Conservation (phyloP, 2,113 vertebrate species). For the Sporophila hypoxantha region DNA sequence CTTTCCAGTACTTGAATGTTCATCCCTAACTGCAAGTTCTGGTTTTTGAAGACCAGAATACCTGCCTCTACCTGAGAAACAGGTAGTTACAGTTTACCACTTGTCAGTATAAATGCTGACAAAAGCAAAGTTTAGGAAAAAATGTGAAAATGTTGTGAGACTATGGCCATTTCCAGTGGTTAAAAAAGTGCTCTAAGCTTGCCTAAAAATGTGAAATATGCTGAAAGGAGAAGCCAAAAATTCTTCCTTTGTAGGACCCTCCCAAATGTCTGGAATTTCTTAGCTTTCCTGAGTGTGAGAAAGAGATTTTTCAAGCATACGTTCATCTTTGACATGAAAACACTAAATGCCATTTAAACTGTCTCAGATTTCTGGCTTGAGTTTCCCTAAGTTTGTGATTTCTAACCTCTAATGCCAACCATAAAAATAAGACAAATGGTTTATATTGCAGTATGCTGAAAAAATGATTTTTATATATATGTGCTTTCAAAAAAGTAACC, state of each 20-base stretch:
- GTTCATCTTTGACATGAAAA: neutral
- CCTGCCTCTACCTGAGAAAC: neutral
- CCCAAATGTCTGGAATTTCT: constrained; percentile 38
- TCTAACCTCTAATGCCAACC: neutral
- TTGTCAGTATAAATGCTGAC: neutral
- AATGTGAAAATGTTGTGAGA: neutral
- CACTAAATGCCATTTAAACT: neutral
- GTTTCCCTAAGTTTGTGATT: neutral
- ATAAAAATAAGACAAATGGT: neutral
- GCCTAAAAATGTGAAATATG: constrained; percentile 57
- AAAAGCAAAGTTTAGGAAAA: neutral
- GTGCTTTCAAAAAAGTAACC: neutral
- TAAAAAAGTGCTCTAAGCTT: neutral
- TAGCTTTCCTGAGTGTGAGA: neutral
- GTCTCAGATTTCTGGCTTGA: neutral
- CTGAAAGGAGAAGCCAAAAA: constrained; percentile 32
- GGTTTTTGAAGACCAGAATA: neutral
- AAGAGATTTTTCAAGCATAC: neutral
- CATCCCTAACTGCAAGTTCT: neutral
- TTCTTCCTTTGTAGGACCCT: constrained; percentile 4
- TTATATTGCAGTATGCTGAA: neutral
- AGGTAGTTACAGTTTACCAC: neutral
- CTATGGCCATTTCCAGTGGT: neutral
- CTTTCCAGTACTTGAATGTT: neutral
- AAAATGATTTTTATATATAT: neutral